phyloP scores from a whole-genome alignment of 2,797 vertebrate genomes.

The Rhabdophis nuchalis region DNA sequence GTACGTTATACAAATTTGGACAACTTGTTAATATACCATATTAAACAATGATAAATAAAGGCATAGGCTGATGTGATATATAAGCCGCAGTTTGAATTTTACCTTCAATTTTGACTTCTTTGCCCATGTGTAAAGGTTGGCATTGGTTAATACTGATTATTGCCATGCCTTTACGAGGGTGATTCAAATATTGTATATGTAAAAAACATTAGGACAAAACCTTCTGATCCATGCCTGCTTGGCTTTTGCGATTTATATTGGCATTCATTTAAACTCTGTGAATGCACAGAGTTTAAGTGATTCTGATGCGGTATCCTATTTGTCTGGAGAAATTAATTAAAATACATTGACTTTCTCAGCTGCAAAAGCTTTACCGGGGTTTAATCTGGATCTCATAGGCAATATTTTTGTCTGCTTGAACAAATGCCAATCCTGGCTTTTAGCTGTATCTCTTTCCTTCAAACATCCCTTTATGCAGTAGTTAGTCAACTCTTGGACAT shows the following conservation, averaged over 20 bases:
- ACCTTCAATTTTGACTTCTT: slow-evolving; percentile 8
- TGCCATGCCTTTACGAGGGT: not conserved
- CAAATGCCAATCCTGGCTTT: not conserved
- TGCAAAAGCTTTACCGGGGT: not conserved
- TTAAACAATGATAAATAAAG: not conserved
- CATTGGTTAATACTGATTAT: not conserved
- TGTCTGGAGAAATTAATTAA: slow-evolving; percentile 33
- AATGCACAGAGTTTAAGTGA: slow-evolving; percentile 42
- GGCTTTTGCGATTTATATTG: slow-evolving; percentile 41
- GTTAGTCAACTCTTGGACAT: not conserved
- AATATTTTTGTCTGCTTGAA: slow-evolving; percentile 18
- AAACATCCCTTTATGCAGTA: not conserved
- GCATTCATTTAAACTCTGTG: slow-evolving; percentile 44
- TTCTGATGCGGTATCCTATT: slow-evolving; percentile 32
- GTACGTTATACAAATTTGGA: not conserved
- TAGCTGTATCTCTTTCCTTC: not conserved
- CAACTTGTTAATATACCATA: not conserved
- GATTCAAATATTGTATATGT: not conserved
- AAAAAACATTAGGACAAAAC: not conserved
- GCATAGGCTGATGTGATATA: not conserved
- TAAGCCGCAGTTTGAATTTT: slow-evolving; percentile 24
- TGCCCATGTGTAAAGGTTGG: not conserved
- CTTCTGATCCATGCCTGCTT: not conserved
- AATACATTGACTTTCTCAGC: not conserved
- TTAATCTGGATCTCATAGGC: not conserved